Evolutionary conservation across 2,113 vertebrate genomes (phyloP), one percentile per base, ranked within the genome.

Genomic region (Cricetomys ansorgei): DNA sequence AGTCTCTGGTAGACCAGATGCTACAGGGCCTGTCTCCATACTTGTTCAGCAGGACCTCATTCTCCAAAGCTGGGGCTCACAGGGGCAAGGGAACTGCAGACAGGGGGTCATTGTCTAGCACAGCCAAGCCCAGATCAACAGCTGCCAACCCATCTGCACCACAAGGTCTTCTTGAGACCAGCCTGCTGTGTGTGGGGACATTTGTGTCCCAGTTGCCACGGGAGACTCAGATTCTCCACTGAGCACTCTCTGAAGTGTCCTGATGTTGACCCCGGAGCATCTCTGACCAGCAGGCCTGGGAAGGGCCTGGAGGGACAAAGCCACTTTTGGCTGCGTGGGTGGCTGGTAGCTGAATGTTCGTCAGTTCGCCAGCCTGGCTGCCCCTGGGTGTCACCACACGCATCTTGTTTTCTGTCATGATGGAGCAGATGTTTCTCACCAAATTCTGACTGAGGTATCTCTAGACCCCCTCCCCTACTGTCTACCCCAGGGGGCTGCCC

Each of bases 131-230:
- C 88, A 83, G 81, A 89, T 69, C 50, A 3, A 0, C 84, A 92
- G 89, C 92, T 96, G 97, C 96, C 94, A 76, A 31, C n/a, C 62
- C 96, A 65, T 95, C 84, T 25, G 73, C 65, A 92, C 75, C 55
- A 21, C 48, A 70, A 80, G 79, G 90, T 94, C 64, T 77, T 75
- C 80, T 50, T 55, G 87, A 81, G 89, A 90, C 45, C 92, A 53
- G 83, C 59, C 81, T 48, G 91, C 88, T 7, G 5, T 70, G 65
- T 53, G 43, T 31, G 59, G 50, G 45, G 85, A n/a, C 37, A 13
- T 97, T 96, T 97, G 81, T 97, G 76, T 65, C 62, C 48, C 55
- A 15, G 97, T 98, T 97, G 96, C 96, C 76, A 80, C 0, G 77
- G 96, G 96, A 97, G 85, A 94, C 96, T 34, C 76, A 67, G 75